phyloP scores from a whole-genome alignment of 2,888 invertebrate genomes.

The Sarcophaga subvicina region DNA sequence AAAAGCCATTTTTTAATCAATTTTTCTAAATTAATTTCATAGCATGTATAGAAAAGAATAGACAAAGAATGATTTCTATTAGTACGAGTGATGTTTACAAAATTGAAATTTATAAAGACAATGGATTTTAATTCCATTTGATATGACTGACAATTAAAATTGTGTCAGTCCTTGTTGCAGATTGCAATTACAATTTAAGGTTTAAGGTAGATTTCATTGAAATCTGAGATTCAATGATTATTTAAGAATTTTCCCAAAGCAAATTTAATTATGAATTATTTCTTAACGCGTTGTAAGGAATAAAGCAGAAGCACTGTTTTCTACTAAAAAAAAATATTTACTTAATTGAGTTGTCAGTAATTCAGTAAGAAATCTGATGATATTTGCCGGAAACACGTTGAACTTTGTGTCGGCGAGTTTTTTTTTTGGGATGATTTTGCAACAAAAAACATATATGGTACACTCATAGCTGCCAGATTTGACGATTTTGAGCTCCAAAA shows the following conservation, averaged over 20 bases:
- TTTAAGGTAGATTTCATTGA: neutral
- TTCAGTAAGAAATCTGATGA: too few species aligned
- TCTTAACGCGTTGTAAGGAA: neutral
- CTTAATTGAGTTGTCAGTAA: too few species aligned
- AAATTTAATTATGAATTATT: neutral
- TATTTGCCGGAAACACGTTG: too few species aligned
- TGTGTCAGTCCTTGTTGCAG: neutral
- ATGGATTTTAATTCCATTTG: neutral
- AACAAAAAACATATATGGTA: too few species aligned
- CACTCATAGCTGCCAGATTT: too few species aligned
- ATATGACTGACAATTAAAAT: neutral
- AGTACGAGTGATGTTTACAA: too few species aligned
- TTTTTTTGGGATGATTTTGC: too few species aligned
- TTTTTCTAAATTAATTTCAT: conserved; percentile 54
- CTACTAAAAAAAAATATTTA: neutral
- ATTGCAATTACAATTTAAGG: neutral
- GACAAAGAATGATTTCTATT: too few species aligned
- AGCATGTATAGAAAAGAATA: neutral
- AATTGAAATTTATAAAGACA: too few species aligned
- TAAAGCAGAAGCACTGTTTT: neutral
- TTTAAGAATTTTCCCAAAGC: neutral
- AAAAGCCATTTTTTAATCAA: conserved; percentile 55
- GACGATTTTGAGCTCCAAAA: too few species aligned
- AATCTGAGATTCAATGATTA: neutral
- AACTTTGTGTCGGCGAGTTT: too few species aligned